A percentile compares a stretch with the other conserved stretches of the same genome.
These are phyloP conservation scores for Lepidotrigona ventralis DNA, from an alignment of 1,140 invertebrate genomes.

Conservation along the genomic window DNA sequence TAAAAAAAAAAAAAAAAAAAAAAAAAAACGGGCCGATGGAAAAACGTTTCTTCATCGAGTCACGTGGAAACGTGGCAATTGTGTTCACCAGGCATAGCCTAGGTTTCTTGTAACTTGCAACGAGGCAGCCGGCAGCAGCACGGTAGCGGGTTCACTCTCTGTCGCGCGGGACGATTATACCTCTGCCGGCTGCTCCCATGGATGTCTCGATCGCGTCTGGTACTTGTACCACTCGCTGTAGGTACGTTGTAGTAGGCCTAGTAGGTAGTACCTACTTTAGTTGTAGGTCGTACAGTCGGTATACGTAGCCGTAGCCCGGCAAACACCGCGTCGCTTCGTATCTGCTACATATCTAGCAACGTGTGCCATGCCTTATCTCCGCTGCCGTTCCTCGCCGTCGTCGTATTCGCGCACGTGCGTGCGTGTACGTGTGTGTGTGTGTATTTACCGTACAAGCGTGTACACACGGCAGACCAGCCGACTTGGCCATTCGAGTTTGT, in stretches of 20 bases:
- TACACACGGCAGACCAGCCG: neutral
- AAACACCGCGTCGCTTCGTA: slow-evolving; percentile 63
- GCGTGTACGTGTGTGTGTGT: no score
- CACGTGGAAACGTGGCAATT: neutral
- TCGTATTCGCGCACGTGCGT: slow-evolving; percentile 14
- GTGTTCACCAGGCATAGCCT: neutral
- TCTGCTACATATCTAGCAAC: slow-evolving; percentile 72
- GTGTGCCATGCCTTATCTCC: slow-evolving; percentile 73
- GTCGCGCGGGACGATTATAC: slow-evolving; percentile 36
- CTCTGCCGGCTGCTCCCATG: slow-evolving; percentile 38
- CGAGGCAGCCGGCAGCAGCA: neutral
- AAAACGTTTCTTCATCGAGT: neutral
- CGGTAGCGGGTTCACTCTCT: slow-evolving; percentile 32
- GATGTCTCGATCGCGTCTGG: slow-evolving; percentile 61
- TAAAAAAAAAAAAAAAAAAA: no score
- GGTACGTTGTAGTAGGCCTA: slow-evolving; percentile 55
- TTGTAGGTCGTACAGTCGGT: slow-evolving; percentile 63
- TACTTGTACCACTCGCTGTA: slow-evolving; percentile 58
- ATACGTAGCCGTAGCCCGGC: slow-evolving; percentile 46
- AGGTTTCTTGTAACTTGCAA: slow-evolving; percentile 1
- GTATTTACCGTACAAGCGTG: no score
- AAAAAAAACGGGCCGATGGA: neutral
- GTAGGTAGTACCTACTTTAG: slow-evolving; percentile 64
- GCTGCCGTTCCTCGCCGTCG: slow-evolving; percentile 61
- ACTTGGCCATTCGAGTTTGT: slow-evolving; percentile 39